Evolutionary conservation across 2,797 vertebrate genomes (phyloP), one percentile per base, ranked within the genome.

Genomic region (Okamejei kenojei): DNA sequence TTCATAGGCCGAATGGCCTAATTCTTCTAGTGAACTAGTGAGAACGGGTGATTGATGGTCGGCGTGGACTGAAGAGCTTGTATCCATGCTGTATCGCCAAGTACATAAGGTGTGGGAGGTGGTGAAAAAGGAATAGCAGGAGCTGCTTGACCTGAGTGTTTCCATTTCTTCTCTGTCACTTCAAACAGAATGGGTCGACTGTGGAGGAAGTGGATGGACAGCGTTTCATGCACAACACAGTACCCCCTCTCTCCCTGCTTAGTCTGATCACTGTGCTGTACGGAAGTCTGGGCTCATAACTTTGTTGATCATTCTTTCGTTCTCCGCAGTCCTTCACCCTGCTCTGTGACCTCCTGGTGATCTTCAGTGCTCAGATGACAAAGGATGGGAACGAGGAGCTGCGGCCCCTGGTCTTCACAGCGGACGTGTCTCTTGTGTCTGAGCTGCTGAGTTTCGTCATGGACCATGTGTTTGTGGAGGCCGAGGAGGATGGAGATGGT

Each of bases 391-490:
- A 98, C 93, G 99, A 99, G 91, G 98, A 97, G 74, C 98, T 99
- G 94, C 97, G 98, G 94, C 98, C 98, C 74, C 96, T 99, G 95
- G 97, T 99, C 92, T 99, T 99, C 93, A 99, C 99, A 95, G 99
- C 99, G 7, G 99, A 99, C 94, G 96, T 96, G 94, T 97, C 97
- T 35, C 97, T 99, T 61, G 99, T 99, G 95, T 98, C 98, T 93
- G 99, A 99, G 95, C 97, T 99, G 91, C 98, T 99, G 94, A 98
- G 96, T 96, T 99, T 99, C 93, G 98, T 99, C 95, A 98, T 99
- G 96, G 99, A 99, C 96, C 99, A 99, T 7, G 99, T 99, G 95
- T 99, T 99, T 95, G 98, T 99, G 93, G 99, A 99, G 96, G 98
- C 99, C 95, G 99, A 99, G 68, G 99, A 99, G 23, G 99, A 99